Evolutionary conservation across 1,140 invertebrate genomes (phyloP).

Genomic region (Apis cerana): DNA sequence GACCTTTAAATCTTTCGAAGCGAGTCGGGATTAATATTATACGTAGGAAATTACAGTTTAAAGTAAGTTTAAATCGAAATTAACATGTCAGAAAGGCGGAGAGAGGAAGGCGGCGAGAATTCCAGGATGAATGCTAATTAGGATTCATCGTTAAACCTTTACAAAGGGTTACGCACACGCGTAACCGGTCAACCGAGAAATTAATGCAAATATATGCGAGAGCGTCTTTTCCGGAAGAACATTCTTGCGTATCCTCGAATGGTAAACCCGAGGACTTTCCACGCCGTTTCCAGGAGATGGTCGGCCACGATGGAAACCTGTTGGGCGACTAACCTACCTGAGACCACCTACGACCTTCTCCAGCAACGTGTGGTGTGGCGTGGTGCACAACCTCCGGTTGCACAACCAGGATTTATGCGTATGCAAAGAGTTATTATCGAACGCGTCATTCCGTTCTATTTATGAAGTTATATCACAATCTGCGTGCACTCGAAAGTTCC

Average conservation of each 20-base stretch:
- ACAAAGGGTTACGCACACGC: background rate
- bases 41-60: too few species aligned
- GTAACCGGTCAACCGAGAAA: background rate
- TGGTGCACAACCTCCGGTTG: background rate
- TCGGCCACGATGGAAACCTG: constrained; percentile 40
- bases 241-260: constrained; percentile 21
- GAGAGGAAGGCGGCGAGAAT: too few species aligned
- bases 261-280: constrained; percentile 34
- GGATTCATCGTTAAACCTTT: background rate
- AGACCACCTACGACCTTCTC: constrained; percentile 51
- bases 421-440: too few species aligned
- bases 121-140: background rate
- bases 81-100: too few species aligned
- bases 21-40: too few species aligned
- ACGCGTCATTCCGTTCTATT: too few species aligned
- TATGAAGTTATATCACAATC: too few species aligned
- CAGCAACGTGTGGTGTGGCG: background rate
- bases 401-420: constrained; percentile 1
- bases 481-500: too few species aligned
- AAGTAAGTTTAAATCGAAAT: too few species aligned
- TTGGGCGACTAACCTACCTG: constrained; percentile 54
- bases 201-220: constrained; percentile 31
- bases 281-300: constrained; percentile 29
- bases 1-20: too few species aligned
- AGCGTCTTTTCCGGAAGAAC: constrained; percentile 35